Evolutionary conservation across 1,140 invertebrate genomes (phyloP), one percentile per base, ranked within the genome.

Genomic region (Pygmarrhopalites habei): DNA sequence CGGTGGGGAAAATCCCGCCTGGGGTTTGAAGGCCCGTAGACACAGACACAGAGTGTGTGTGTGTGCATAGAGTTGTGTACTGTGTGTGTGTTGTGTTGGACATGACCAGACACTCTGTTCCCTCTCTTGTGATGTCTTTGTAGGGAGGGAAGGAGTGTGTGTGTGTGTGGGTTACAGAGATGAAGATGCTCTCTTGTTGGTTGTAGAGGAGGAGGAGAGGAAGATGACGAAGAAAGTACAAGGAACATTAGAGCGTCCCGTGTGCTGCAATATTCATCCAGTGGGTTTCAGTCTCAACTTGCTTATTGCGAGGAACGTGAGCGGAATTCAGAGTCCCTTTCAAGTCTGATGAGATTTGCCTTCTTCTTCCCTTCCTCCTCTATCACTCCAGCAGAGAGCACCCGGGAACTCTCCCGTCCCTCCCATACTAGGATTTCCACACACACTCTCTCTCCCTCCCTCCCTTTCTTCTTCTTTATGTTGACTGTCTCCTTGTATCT

Each of bases 281-380:
- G 66, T 68, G 69, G 66, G 65, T 67, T 67, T 69, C 56, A 66
- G 60, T 63, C 26, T 51, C 57, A 60, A 58, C 62, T 67, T 71
- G 69, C 69, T 67, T 71, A 71, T 71, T 71, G 69, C 69, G 60
- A 21, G 46, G 66, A 65, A 71, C 69, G 69, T 71, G 69, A 66
- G 60, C 41, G 14, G 69, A 68, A 68, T 71, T 46, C 64, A 56
- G 35, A 71, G 66, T 68, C 32, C 61, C 69, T 71, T 66, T 68
- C 66, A 71, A 68, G 62, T 68, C 69, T 71, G 69, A 71, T 71
- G 66, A 71, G 69, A 68, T 71, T 71, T 68, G 49, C 58, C 62
- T 62, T 55, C 44, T 46, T 49, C 43, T 56, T 56, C 53, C 53
- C 23, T 56, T 19, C 23, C 23, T 10, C 29, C 7, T 12, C 7